phyloP scores from a whole-genome alignment of 2,113 vertebrate genomes.

The Psittacula cyanocephala region DNA sequence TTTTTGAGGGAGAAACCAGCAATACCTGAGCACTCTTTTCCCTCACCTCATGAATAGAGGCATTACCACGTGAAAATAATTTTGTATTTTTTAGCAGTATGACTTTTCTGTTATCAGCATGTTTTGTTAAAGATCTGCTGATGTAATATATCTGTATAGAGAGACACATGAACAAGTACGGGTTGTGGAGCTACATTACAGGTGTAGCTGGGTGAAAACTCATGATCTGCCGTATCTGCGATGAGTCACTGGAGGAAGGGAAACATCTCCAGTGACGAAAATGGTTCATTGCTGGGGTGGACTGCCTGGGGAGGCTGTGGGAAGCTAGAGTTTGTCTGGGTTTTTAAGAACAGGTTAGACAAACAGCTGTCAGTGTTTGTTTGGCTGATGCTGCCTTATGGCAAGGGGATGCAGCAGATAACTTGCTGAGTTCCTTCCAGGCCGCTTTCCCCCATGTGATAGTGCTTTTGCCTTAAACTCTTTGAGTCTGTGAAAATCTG shows the following conservation, averaged over 20 bases:
- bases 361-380: conserved; percentile 29
- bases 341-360: conserved; percentile 32
- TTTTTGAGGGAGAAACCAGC: background rate
- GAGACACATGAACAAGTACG: background rate
- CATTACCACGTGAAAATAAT: background rate
- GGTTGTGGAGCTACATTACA: fast-evolving
- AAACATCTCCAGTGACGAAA: background rate
- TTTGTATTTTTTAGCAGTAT: background rate
- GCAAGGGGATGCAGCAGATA: conserved; percentile 13
- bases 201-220: background rate
- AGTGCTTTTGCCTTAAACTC: conserved; percentile 48
- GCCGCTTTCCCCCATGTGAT: background rate
- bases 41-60: background rate
- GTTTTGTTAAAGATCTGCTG: background rate
- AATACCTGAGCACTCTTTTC: background rate
- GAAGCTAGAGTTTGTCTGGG: background rate
- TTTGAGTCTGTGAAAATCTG: conserved; percentile 33
- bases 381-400: conserved; percentile 37
- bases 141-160: fast-evolving
- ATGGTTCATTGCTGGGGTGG: background rate
- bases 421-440: conserved; percentile 18
- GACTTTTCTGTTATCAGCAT: background rate
- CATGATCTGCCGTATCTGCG: background rate
- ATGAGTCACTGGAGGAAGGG: background rate
- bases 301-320: background rate